Conservation (phyloP, 2,797 vertebrate genomes). For the Yasuhikotakia modesta region DNA sequence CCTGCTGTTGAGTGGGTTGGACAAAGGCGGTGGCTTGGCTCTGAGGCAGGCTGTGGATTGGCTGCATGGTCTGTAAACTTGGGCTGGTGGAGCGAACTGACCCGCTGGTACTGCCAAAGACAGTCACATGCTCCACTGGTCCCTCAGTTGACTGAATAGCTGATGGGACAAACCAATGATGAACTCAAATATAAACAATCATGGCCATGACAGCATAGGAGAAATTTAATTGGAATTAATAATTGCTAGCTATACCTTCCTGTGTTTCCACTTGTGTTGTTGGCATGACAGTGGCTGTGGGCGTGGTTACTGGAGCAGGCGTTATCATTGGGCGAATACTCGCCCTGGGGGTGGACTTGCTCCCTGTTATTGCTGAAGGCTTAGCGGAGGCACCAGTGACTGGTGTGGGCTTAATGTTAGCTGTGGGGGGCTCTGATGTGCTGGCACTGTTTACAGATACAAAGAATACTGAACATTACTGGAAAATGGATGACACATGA, state of each 20-base stretch:
- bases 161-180: constrained; percentile 63
- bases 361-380: constrained; percentile 89
- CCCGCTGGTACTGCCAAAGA: constrained; percentile 93
- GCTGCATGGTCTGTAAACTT: constrained; percentile 86
- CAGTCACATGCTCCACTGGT: constrained; percentile 91
- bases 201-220: not conserved
- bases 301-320: constrained; percentile 91
- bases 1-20: constrained; percentile 94
- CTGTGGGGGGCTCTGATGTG: constrained; percentile 93
- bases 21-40: constrained; percentile 95
- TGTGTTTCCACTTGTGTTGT: constrained; percentile 96
- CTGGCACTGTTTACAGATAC: constrained; percentile 80
- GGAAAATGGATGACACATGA: not conserved
- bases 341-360: constrained; percentile 95
- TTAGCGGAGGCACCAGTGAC: constrained; percentile 90
- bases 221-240: not conserved
- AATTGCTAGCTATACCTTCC: constrained; percentile 79
- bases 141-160: constrained; percentile 90
- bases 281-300: constrained; percentile 98
- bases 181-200: no score
- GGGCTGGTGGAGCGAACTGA: constrained; percentile 97
- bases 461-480: not conserved
- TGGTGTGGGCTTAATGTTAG: constrained; percentile 97
- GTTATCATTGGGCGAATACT: constrained; percentile 98
- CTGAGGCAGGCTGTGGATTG: constrained; percentile 87